Evolutionary conservation across 1,140 invertebrate species (phyloP).

Genomic region (Temnothorax longispinosus): DNA sequence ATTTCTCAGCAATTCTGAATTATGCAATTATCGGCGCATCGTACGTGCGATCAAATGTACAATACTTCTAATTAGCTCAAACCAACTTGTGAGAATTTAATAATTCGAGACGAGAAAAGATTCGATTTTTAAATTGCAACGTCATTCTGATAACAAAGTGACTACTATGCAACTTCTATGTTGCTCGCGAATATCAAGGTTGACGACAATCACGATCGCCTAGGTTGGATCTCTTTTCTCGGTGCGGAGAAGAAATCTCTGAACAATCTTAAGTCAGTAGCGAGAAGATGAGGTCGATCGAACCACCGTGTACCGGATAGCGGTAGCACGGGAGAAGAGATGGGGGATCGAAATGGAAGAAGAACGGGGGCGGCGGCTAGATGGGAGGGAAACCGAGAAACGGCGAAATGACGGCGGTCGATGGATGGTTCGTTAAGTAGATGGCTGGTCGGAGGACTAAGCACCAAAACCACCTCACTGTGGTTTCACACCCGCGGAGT

Average conservation of each 20-base stretch:
- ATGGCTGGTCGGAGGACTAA: slow-evolving; percentile 83
- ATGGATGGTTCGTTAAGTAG: slow-evolving; percentile 84
- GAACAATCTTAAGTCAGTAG: slow-evolving; percentile 41
- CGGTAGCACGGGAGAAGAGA: slow-evolving; percentile 53
- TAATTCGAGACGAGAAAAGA: background rate
- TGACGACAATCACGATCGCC: slow-evolving; percentile 22
- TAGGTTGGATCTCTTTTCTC: slow-evolving; percentile 19
- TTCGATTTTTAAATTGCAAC: background rate
- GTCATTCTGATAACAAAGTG: background rate
- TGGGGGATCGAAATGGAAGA: slow-evolving; percentile 42
- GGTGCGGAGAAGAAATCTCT: slow-evolving; percentile 19
- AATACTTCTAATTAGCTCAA: background rate
- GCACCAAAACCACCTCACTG: slow-evolving; percentile 85
- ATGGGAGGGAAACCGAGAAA: slow-evolving; percentile 82
- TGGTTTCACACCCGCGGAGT: slow-evolving; percentile 85
- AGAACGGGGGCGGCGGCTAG: slow-evolving; percentile 71
- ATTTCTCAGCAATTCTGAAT: background rate
- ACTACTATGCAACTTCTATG: background rate
- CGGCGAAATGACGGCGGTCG: slow-evolving; percentile 83
- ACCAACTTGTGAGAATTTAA: background rate
- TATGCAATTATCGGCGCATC: background rate
- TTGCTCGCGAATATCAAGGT: slow-evolving; percentile 17
- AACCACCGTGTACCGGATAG: slow-evolving; percentile 35
- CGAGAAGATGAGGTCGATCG: slow-evolving; percentile 64
- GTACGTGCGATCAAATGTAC: background rate